Evolutionary conservation across 2,113 vertebrate genomes (phyloP).

Genomic region (Ivindomyrus marchei): DNA sequence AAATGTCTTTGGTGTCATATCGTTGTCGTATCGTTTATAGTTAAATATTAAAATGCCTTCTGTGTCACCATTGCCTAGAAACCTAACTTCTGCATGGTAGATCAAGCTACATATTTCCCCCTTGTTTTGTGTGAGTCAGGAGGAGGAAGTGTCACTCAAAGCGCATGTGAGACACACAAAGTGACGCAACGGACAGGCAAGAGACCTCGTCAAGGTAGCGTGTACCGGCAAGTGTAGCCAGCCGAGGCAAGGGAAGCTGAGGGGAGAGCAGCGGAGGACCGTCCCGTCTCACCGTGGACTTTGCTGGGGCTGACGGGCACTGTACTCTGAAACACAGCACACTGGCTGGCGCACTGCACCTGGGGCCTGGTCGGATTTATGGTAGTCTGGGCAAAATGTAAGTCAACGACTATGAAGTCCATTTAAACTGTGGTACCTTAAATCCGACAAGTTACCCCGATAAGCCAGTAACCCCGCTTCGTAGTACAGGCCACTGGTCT

Average conservation of each 20-base stretch:
- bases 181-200: neutral
- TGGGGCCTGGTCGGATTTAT: too few relatives aligned
- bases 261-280: neutral
- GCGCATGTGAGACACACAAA: neutral
- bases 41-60: neutral
- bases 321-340: neutral
- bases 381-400: too few relatives aligned
- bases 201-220: neutral
- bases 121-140: neutral
- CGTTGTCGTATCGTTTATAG: neutral
- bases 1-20: neutral
- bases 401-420: too few relatives aligned
- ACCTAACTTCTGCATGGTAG: neutral
- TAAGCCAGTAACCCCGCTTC: too few relatives aligned
- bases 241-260: neutral
- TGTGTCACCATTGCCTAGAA: neutral
- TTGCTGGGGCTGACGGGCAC: neutral
- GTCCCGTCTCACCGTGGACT: neutral
- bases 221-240: neutral
- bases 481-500: too few relatives aligned
- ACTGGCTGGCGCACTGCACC: neutral
- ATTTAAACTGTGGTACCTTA: too few relatives aligned
- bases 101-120: neutral
- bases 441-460: too few relatives aligned
- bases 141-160: neutral